Conservation (phyloP, 2,888 invertebrate species). For the Scaptomyza parva region DNA sequence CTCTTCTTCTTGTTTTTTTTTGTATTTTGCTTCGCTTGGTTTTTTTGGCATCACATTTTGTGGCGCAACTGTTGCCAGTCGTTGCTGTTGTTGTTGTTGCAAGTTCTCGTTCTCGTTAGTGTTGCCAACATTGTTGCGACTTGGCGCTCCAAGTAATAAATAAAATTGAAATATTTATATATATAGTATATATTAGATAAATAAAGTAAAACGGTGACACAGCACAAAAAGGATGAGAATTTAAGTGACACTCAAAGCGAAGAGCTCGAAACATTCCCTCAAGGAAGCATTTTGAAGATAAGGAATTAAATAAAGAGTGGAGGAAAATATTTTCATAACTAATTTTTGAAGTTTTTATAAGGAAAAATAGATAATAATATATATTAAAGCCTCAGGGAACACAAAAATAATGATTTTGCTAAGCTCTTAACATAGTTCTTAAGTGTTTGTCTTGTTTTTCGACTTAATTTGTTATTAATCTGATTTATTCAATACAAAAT, state of each 20-base stretch:
- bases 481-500: conserved; percentile 37
- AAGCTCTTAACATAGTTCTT: background rate
- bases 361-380: no score
- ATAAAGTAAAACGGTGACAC: conserved; percentile 50
- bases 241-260: background rate
- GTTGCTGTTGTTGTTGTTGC: conserved; percentile 33
- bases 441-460: conserved; percentile 10
- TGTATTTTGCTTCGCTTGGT: conserved; percentile 23
- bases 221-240: conserved; percentile 10
- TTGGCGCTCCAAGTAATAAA: conserved; percentile 63
- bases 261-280: background rate
- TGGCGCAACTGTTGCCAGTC: conserved; percentile 49
- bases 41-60: conserved; percentile 33
- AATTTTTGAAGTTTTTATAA: background rate
- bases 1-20: no score
- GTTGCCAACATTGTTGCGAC: conserved; percentile 30
- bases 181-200: conserved; percentile 63
- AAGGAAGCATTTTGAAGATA: background rate
- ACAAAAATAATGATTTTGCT: background rate
- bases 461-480: conserved; percentile 32
- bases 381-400: background rate
- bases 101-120: no score
- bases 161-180: conserved; percentile 67
- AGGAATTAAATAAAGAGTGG: background rate
- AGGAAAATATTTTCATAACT: background rate